Base-by-base conservation (phyloP, 2,888 invertebrate genomes). In the Helleia helle region DNA sequence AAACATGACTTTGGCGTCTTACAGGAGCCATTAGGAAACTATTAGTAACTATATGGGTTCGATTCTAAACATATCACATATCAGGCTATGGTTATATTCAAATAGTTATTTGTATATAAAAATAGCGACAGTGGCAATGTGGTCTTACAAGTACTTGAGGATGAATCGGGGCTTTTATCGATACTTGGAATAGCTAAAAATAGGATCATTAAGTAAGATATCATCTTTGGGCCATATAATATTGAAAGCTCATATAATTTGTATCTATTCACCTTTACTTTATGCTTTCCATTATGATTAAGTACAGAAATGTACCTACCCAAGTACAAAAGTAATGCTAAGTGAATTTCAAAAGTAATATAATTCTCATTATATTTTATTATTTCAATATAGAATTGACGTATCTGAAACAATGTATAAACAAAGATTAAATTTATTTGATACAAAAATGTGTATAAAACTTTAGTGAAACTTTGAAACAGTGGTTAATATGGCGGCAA, bases 401-500 rank as follows among this genome's bases (percentile, higher is more conserved):
- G 24, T 31, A 11, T 22, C 12, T 12, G n/a, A 22, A 34, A 22
- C 4, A 22, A 34, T 31, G n/a, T 2, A 15, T 15, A 15, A 15
- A 15, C 15, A 15, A 15, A 15, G 17, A 31, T 17, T 31, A 11
- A 18, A 17, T 6, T 2, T 8, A 3, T 22, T 34, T 18, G 6
- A 30, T 30, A 6, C 22, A 12, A 22, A 9, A 12, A 34, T 12
- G 11, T 8, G 6, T 18, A 34, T 34, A 11, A 31, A 11, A 8
- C 7, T 9, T 9, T 13, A 22, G 13, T 34, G 6, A 34, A 7
- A 17, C 7, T 18, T 12, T 11, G n/a, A n/a, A n/a, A n/a, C 15
- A 30, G 30, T 30, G n/a, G 5, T n/a, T 2, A 49, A 50, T 25
- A 64, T 58, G 83, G 83, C 84, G 38, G 79, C 81, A 40, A 81